These are phyloP conservation scores for Austrolebias charrua DNA, from an alignment of 2,797 vertebrate species.

Conservation along the genomic window DNA sequence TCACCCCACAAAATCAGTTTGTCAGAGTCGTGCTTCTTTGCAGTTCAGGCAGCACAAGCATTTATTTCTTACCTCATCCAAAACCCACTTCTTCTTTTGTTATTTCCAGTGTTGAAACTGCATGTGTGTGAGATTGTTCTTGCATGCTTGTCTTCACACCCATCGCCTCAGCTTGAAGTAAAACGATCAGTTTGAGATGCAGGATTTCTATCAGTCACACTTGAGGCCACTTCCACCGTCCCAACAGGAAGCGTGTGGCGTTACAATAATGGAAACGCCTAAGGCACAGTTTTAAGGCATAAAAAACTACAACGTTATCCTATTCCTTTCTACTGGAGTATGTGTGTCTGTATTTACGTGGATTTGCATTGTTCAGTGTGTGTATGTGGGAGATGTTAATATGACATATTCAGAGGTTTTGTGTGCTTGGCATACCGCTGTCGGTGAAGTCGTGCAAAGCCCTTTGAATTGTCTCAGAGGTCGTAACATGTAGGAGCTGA, in stretches of 20 bases:
- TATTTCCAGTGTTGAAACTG: constrained; percentile 18
- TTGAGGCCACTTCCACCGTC: constrained; percentile 46
- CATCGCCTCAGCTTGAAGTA: constrained; percentile 38
- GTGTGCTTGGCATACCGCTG: constrained; percentile 57
- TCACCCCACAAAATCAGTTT: constrained; percentile 13
- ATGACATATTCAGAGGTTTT: constrained; percentile 51
- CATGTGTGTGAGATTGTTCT: background rate
- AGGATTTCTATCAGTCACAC: constrained; percentile 47
- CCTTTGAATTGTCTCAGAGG: constrained; percentile 47
- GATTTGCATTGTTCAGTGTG: constrained; percentile 8
- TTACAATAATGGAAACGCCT: constrained; percentile 65
- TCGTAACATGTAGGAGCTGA: constrained; percentile 47
- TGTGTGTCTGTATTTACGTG: constrained; percentile 5
- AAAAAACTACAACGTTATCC: constrained; percentile 48
- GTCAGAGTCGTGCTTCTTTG: background rate
- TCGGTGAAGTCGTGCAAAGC: constrained; percentile 39
- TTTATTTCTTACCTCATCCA: constrained; percentile 4
- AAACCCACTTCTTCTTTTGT: constrained; percentile 15
- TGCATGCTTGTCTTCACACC: constrained; percentile 17
- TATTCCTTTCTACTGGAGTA: constrained; percentile 42
- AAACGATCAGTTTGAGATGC: constrained; percentile 46
- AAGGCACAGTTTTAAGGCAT: constrained; percentile 43
- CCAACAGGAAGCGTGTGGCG: constrained; percentile 41
- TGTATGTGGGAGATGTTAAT: constrained; percentile 14
- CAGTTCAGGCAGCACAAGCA: constrained; percentile 1